Conservation (phyloP, 92 coral and sea anemone genomes). For the Porites cylindrica region DNA sequence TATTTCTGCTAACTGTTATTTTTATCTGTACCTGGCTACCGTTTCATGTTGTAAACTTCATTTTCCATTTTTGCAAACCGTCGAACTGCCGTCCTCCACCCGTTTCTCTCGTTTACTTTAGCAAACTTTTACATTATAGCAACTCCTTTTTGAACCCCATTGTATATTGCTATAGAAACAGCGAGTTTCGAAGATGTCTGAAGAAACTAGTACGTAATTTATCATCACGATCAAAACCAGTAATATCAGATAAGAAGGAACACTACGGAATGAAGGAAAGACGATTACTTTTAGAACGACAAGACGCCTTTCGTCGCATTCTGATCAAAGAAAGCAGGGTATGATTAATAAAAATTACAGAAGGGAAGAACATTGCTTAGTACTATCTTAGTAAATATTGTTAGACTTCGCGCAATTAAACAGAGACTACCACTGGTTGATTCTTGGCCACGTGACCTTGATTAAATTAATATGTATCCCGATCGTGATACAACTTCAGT, state of each 20-base stretch:
- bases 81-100: conserved; percentile 52
- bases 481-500: no score
- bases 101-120: conserved; percentile 64
- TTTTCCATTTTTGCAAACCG: conserved; percentile 66
- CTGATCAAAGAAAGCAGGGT: conserved; percentile 30
- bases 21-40: conserved; percentile 87
- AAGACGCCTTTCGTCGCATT: conserved; percentile 46
- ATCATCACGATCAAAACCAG: conserved; percentile 3
- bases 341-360: not conserved
- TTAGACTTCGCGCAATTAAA: not conserved
- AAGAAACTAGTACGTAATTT: conserved; percentile 35
- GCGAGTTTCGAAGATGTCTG: conserved; percentile 68
- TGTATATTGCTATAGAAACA: conserved; percentile 76
- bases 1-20: conserved; percentile 74
- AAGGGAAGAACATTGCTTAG: not conserved
- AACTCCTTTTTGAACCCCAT: conserved; percentile 85
- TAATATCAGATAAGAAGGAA: not conserved
- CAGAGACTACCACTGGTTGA: no score
- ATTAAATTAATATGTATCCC: no score
- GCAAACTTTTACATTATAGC: conserved; percentile 85
- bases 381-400: not conserved
- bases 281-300: conserved; percentile 22
- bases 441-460: no score
- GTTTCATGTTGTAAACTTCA: conserved; percentile 74
- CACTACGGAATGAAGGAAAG: not conserved